Evolutionary conservation across 2,888 invertebrate genomes (phyloP).

Genomic region (Melinaea marsaeus): DNA sequence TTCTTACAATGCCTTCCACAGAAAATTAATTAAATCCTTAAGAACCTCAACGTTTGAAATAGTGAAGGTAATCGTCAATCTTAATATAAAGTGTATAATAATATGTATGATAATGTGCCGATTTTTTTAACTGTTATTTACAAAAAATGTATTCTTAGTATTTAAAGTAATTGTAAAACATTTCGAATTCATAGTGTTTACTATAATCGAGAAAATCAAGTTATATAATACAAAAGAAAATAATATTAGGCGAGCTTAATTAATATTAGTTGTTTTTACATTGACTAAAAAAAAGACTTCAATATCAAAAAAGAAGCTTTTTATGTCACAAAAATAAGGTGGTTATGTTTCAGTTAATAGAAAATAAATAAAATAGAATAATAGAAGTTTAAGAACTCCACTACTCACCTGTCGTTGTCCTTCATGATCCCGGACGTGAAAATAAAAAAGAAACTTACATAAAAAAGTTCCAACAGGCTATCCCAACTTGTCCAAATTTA

Average conservation of each 20-base stretch:
- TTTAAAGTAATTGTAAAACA: too few species aligned
- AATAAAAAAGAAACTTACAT: conserved; percentile 7
- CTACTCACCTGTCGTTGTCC: conserved; percentile 9
- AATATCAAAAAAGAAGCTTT: too few species aligned
- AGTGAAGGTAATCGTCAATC: conserved; percentile 10
- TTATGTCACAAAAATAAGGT: too few species aligned
- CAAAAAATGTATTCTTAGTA: too few species aligned
- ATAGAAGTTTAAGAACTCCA: conserved; percentile 10
- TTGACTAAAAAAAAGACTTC: too few species aligned
- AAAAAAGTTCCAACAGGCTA: neutral
- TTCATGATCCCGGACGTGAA: conserved; percentile 10
- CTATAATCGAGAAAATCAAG: too few species aligned
- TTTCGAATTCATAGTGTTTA: too few species aligned
- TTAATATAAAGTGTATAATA: neutral
- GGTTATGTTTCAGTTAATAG: too few species aligned
- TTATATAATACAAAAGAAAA: too few species aligned
- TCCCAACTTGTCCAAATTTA: conserved; percentile 22
- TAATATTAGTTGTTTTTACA: too few species aligned
- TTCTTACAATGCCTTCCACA: conserved; percentile 23
- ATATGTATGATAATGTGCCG: neutral
- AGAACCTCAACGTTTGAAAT: conserved; percentile 13
- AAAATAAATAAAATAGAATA: neutral
- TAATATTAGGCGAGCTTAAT: too few species aligned
- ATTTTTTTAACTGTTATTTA: too few species aligned
- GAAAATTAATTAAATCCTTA: conserved; percentile 31